Percentiles rank a stretch among this genome's conserved stretches.
Conservation (phyloP, 2,113 vertebrate species). For the Meleagris gallopavo region DNA sequence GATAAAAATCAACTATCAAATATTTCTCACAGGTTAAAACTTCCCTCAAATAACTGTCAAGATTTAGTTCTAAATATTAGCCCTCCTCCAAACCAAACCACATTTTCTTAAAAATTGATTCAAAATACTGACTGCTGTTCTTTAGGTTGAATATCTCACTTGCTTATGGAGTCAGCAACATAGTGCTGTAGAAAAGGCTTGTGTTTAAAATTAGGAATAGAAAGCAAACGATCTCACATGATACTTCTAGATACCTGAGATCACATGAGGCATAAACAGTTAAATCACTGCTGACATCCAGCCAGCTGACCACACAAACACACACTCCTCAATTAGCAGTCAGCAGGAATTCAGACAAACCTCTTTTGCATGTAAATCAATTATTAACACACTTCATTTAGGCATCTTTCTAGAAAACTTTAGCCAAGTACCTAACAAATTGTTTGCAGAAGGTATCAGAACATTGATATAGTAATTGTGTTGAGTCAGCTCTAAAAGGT, state of each 20-base stretch:
- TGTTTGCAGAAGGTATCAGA: constrained; percentile 73
- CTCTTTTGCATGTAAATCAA: constrained; percentile 62
- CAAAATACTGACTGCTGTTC: neutral
- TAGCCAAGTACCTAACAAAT: constrained; percentile 67
- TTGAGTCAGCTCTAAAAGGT: constrained; percentile 56
- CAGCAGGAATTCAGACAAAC: constrained; percentile 61
- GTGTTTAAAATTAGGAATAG: constrained; percentile 63
- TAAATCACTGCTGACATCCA: constrained; percentile 42
- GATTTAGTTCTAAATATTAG: neutral
- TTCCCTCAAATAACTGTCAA: neutral
- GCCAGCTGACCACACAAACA: constrained; percentile 55
- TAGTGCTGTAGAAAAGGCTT: neutral
- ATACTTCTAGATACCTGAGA: constrained; percentile 52
- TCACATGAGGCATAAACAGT: constrained; percentile 70
- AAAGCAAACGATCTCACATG: constrained; percentile 62
- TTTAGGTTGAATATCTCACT: neutral
- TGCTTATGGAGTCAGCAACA: neutral
- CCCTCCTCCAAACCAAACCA: neutral
- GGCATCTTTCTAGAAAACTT: constrained; percentile 68
- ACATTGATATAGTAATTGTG: constrained; percentile 63
- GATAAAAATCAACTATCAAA: neutral
- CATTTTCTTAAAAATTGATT: neutral
- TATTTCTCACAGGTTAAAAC: neutral
- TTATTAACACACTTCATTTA: constrained; percentile 62
- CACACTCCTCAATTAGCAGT: neutral